A percentile compares a stretch with the other conserved stretches of the same genome.
phyloP scores from a whole-genome alignment of 2,888 invertebrate genomes.

The Ctena decussata region DNA sequence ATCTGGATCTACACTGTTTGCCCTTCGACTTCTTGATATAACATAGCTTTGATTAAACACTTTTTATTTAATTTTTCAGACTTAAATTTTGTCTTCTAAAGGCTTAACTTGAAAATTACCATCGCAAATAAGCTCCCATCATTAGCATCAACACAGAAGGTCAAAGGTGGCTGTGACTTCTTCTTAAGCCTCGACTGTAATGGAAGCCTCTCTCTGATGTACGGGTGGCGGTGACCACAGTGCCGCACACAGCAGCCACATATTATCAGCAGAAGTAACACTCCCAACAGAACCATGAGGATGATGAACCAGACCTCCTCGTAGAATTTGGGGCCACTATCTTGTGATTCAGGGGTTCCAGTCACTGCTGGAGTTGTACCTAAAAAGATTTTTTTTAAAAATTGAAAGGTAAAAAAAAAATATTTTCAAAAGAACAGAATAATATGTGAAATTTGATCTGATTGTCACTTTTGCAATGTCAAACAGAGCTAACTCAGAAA shows the following conservation, averaged over 20 bases:
- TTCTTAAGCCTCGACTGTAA: slow-evolving; percentile 73
- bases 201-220: slow-evolving; percentile 84
- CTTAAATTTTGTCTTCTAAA: no score
- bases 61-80: no score
- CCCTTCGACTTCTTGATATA: no score
- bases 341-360: slow-evolving; percentile 15
- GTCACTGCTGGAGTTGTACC: slow-evolving; percentile 62
- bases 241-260: slow-evolving; percentile 77
- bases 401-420: no score
- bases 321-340: slow-evolving; percentile 72
- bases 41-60: no score
- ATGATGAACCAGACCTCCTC: slow-evolving; percentile 86
- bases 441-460: no score
- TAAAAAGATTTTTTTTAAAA: no score
- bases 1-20: no score
- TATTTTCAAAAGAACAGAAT: no score
- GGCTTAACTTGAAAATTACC: slow-evolving; percentile 69
- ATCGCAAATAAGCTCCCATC: slow-evolving; percentile 79
- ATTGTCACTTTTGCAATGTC: no score
- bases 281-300: slow-evolving; percentile 77
- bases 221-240: slow-evolving; percentile 72
- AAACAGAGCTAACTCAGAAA: no score
- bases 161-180: slow-evolving; percentile 52
- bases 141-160: slow-evolving; percentile 64
- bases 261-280: slow-evolving; percentile 79